phyloP scores from a whole-genome alignment of 2,113 vertebrate species.

The Origma solitaria region DNA sequence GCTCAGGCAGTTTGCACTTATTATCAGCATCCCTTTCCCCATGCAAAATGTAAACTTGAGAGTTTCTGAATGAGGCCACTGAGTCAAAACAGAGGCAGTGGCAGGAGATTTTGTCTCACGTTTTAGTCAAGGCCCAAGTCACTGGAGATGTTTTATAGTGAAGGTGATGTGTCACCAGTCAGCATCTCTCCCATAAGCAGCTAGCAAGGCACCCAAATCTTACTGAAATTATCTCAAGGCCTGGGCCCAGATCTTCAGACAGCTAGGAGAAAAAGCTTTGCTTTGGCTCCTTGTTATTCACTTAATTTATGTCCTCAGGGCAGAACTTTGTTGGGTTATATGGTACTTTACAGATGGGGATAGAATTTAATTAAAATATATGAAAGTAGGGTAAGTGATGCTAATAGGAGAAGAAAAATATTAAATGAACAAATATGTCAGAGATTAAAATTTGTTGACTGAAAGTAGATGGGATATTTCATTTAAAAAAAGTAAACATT shows the following conservation, averaged over 20 bases:
- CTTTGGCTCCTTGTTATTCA: not conserved
- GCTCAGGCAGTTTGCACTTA: not conserved
- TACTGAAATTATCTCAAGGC: not conserved
- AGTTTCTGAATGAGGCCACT: not conserved
- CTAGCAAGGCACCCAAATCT: not conserved
- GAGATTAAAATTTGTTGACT: not conserved
- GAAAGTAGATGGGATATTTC: not conserved
- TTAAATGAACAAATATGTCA: not conserved
- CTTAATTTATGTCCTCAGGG: not conserved
- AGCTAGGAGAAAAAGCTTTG: not conserved
- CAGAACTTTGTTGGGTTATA: not conserved
- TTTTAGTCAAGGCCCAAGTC: not conserved
- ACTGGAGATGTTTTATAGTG: rapidly evolving
- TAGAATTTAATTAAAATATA: not conserved
- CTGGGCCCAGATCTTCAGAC: not conserved
- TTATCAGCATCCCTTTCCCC: not conserved
- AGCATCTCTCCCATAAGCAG: not conserved
- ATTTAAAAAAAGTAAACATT: not conserved
- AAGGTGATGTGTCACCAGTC: not conserved
- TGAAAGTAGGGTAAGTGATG: not conserved
- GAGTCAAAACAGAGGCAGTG: not conserved
- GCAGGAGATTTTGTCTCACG: not conserved
- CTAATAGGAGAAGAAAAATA: not conserved
- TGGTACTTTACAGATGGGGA: not conserved
- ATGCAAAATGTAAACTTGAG: not conserved